phyloP scores from a whole-genome alignment of 2,888 invertebrate species.

The Scrobipalpa atriplicella region DNA sequence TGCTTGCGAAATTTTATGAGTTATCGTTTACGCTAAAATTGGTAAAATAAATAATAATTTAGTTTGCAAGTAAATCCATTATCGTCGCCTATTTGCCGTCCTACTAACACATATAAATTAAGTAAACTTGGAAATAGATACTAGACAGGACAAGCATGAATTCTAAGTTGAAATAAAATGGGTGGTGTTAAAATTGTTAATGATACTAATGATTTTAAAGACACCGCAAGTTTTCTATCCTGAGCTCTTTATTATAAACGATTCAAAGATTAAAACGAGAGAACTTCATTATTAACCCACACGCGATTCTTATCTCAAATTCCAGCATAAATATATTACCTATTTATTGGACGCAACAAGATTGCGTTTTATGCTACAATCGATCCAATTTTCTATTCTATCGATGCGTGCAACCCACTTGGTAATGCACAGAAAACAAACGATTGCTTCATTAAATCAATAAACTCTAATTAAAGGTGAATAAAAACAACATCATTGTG shows the following conservation, averaged over 20 bases:
- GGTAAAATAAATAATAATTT: conserved; percentile 11
- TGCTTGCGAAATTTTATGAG: not conserved
- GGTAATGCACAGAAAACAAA: not conserved
- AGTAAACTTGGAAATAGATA: not conserved
- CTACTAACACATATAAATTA: conserved; percentile 1
- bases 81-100: not conserved
- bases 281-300: not conserved
- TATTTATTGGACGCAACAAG: conserved; percentile 16
- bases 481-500: not conserved
- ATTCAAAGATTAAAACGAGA: not conserved
- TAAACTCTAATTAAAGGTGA: conserved; percentile 10
- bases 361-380: conserved; percentile 4
- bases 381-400: not conserved
- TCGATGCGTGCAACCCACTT: not conserved
- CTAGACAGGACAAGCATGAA: not conserved
- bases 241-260: not conserved
- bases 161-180: not conserved
- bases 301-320: conserved; percentile 23
- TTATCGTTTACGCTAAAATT: conserved; percentile 13
- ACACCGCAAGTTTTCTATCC: not conserved
- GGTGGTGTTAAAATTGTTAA: not conserved
- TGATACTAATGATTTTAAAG: not conserved
- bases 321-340: not conserved
- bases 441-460: not conserved
- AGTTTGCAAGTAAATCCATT: conserved; percentile 18